These are phyloP conservation scores for Romanogobio albipinnatus DNA, from an alignment of 2,113 vertebrate genomes.

Conservation along the genomic window DNA sequence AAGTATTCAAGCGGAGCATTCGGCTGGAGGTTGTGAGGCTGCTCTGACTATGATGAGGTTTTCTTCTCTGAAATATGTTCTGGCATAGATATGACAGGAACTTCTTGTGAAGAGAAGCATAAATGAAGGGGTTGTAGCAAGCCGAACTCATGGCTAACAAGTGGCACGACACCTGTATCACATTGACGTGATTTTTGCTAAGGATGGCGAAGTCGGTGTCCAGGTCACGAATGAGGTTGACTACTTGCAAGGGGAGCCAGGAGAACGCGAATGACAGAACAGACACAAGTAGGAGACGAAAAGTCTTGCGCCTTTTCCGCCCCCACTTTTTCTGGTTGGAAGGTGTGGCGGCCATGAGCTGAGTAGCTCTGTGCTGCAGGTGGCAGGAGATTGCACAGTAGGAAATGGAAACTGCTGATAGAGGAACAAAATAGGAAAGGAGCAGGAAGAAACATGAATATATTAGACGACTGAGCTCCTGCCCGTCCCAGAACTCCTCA, in stretches of 20 bases:
- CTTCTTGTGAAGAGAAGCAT: constrained; percentile 80
- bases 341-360: constrained; percentile 67
- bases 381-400: constrained; percentile 84
- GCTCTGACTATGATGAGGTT: constrained; percentile 47
- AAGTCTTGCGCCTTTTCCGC: constrained; percentile 82
- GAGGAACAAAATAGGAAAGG: constrained; percentile 84
- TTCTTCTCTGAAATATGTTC: constrained; percentile 60
- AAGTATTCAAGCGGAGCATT: constrained; percentile 69
- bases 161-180: constrained; percentile 81
- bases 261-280: constrained; percentile 85
- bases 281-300: constrained; percentile 79
- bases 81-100: constrained; percentile 75
- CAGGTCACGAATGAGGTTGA: constrained; percentile 82
- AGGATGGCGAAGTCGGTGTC: constrained; percentile 78
- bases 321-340: constrained; percentile 76
- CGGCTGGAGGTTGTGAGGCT: constrained; percentile 61
- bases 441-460: constrained; percentile 85
- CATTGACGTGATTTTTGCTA: constrained; percentile 78
- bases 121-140: constrained; percentile 85
- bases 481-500: constrained; percentile 84
- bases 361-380: constrained; percentile 72
- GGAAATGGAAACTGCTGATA: constrained; percentile 79
- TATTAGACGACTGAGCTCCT: constrained; percentile 76
- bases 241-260: constrained; percentile 87
- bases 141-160: constrained; percentile 82